Evolutionary conservation across 2,888 invertebrate genomes (phyloP).

Genomic region (Elysia crispata): DNA sequence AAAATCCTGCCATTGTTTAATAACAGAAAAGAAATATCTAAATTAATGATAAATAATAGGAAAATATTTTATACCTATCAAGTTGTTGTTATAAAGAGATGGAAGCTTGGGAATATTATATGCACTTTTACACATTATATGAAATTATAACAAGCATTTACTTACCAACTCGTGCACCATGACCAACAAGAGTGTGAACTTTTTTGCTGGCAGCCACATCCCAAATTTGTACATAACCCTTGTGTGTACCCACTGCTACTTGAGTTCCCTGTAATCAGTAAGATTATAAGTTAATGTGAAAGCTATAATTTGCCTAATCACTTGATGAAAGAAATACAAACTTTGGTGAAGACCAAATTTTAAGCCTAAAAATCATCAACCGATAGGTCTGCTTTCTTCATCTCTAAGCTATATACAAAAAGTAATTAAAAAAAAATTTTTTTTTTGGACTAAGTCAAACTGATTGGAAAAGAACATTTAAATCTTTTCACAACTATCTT

Average conservation of each 20-base stretch:
- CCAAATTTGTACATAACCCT: constrained; percentile 97
- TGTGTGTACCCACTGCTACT: constrained; percentile 98
- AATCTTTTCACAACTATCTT: too few relatives aligned
- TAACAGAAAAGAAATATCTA: not conserved
- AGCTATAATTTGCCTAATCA: too few relatives aligned
- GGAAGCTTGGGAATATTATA: not conserved
- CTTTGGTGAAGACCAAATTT: too few relatives aligned
- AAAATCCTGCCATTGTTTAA: not conserved
- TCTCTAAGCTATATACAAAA: not conserved
- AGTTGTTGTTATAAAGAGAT: not conserved
- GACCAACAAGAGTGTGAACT: constrained; percentile 93
- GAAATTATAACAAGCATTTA: not conserved
- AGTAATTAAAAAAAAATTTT: too few relatives aligned
- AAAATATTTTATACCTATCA: too few relatives aligned
- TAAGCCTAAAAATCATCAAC: too few relatives aligned
- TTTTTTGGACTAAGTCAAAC: too few relatives aligned
- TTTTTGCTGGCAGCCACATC: constrained; percentile 96
- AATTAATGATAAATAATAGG: not conserved
- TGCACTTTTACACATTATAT: not conserved
- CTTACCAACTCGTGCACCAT: constrained; percentile 85
- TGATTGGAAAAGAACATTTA: too few relatives aligned
- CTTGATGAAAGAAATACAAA: too few relatives aligned
- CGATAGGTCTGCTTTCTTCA: too few relatives aligned
- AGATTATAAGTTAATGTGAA: too few relatives aligned
- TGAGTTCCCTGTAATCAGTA: constrained; percentile 84